Conservation (phyloP, 1,140 invertebrate species). For the Zaprionus davidi region DNA sequence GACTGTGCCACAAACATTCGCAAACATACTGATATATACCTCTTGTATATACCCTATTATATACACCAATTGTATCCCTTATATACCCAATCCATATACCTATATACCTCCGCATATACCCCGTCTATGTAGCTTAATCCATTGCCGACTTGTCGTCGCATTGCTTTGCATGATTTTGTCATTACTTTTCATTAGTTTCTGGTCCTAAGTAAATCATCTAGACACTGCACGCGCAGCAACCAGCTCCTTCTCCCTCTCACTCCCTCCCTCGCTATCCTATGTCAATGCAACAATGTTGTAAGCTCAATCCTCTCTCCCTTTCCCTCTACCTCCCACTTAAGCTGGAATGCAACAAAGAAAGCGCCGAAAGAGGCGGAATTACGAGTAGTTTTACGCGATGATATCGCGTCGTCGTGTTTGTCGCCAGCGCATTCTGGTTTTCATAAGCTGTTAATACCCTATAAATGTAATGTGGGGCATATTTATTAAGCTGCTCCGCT, state of each 20-base stretch:
- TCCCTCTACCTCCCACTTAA: not conserved
- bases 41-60: not conserved
- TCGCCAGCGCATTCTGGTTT: constrained; percentile 63
- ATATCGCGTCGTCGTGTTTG: constrained; percentile 18
- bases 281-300: constrained; percentile 18
- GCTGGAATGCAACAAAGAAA: constrained; percentile 46
- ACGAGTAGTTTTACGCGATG: constrained; percentile 19
- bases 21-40: not conserved
- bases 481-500: constrained; percentile 8
- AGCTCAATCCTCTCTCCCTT: not conserved
- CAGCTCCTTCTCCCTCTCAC: not conserved
- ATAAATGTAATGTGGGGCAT: not conserved
- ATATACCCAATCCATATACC: too few relatives aligned
- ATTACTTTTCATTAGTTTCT: constrained; percentile 67
- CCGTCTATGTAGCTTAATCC: not conserved
- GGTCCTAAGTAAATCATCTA: constrained; percentile 38
- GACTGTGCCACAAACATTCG: not conserved
- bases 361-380: constrained; percentile 27
- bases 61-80: too few relatives aligned
- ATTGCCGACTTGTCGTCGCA: not conserved
- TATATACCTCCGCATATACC: not conserved
- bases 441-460: constrained; percentile 60
- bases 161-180: constrained; percentile 67
- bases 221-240: constrained; percentile 27
- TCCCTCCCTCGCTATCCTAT: not conserved